These are phyloP conservation scores for Hirtodrosophila histrioides DNA, from an alignment of 2,888 invertebrate genomes.

Conservation along the genomic window DNA sequence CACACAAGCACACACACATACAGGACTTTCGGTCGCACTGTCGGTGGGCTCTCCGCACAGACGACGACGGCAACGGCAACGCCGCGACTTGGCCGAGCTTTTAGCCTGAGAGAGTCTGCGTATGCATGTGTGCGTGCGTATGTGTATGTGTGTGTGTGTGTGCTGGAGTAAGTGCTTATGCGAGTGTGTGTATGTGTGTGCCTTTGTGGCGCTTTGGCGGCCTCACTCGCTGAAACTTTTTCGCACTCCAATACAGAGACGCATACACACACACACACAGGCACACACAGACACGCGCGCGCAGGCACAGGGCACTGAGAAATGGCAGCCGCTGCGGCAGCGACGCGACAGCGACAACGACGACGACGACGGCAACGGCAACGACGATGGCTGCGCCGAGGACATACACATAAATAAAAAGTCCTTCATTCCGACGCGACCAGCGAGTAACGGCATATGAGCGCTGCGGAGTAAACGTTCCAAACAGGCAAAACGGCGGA, in stretches of 20 bases:
- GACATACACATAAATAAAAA: slow-evolving; percentile 84
- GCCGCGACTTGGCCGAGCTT: slow-evolving; percentile 63
- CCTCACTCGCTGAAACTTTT: slow-evolving; percentile 67
- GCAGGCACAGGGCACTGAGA: slow-evolving; percentile 35
- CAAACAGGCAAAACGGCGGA: slow-evolving; percentile 60
- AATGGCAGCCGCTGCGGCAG: slow-evolving; percentile 53
- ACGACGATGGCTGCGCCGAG: slow-evolving; percentile 64
- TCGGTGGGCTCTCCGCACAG: slow-evolving; percentile 40
- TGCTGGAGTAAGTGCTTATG: slow-evolving; percentile 7
- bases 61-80: slow-evolving; percentile 32
- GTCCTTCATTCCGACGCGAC: slow-evolving; percentile 84
- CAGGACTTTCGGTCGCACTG: slow-evolving; percentile 33
- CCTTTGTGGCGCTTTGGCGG: slow-evolving; percentile 48
- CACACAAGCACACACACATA: slow-evolving; percentile 6
- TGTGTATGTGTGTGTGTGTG: slow-evolving; percentile 15
- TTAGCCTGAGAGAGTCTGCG: slow-evolving; percentile 32
- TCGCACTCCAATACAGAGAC: slow-evolving; percentile 44
- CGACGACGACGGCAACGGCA: slow-evolving; percentile 34
- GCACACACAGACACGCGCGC: slow-evolving; percentile 17
- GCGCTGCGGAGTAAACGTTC: slow-evolving; percentile 70
- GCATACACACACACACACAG: slow-evolving; percentile 10
- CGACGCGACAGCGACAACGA: slow-evolving; percentile 52
- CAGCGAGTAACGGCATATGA: slow-evolving; percentile 82
- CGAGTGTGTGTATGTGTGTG: slow-evolving; percentile 16
- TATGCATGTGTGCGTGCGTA: slow-evolving; percentile 6